Conservation (phyloP, 2,888 invertebrate species). For the Cheilosia pagana region DNA sequence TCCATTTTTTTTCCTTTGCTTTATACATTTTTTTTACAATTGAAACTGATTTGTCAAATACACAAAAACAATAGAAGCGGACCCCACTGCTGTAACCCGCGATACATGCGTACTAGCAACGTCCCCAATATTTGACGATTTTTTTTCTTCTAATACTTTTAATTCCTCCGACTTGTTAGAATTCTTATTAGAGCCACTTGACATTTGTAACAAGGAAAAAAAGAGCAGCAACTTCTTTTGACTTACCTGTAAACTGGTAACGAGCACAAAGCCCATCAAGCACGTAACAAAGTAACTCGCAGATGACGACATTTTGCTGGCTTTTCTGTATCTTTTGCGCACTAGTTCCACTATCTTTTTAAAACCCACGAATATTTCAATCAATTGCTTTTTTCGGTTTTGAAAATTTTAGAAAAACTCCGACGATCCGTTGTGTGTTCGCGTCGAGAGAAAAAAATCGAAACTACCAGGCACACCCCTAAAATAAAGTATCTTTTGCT, state of each 20-base stretch:
- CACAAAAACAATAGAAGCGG: conserved; percentile 15
- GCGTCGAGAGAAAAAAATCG: conserved; percentile 75
- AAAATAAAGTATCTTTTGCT: conserved; percentile 74
- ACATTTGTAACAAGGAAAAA: conserved; percentile 3
- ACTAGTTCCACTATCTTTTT: conserved; percentile 4
- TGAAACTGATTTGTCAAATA: conserved; percentile 11
- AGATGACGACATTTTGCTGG: conserved; percentile 65
- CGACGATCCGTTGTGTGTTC: conserved; percentile 64
- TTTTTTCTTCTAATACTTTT: conserved; percentile 1
- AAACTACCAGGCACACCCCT: conserved; percentile 76
- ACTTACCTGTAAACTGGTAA: conserved; percentile 72
- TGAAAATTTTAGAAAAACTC: conserved; percentile 51
- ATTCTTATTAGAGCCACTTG: conserved; percentile 47
- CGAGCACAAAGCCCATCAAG: conserved; percentile 61
- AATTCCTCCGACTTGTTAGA: conserved; percentile 58
- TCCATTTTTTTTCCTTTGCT: conserved; percentile 5
- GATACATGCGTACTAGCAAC: conserved; percentile 70
- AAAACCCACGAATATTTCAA: background rate
- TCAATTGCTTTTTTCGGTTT: conserved; percentile 21
- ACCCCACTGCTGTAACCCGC: conserved; percentile 3
- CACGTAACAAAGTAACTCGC: conserved; percentile 66
- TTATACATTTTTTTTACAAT: conserved; percentile 9
- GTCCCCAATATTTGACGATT: background rate
- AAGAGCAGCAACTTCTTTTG: background rate
- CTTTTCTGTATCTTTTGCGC: conserved; percentile 41